Base-by-base conservation (phyloP, 2,797 vertebrate species). In the Babyrousa celebensis region DNA sequence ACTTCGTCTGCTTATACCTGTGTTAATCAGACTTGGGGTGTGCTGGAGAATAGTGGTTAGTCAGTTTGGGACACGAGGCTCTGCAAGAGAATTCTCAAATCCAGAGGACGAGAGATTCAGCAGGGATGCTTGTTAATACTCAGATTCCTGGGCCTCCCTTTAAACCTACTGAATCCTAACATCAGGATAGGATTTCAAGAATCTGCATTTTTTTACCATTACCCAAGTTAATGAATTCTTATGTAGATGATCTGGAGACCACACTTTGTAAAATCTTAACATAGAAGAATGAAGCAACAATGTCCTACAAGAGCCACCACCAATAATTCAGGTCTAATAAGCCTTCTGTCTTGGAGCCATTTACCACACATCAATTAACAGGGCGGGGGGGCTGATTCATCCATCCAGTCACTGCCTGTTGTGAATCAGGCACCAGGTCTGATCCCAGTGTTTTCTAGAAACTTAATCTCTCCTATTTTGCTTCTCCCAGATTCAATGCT, bases 361-460 rank as follows among this genome's bases (percentile, higher is more conserved):
- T 0, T 36, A 52, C 25, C n/a, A 36, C 5, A 43, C 3, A 25
- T 29, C 27, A 40, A 65, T 25, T 6, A 67, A 12, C 16, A 56
- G 70, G 48, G 32, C 5, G n/a, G 56, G 63, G 10, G 27, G 18
- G 65, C 6, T 29, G 23, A 48, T 2, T 60, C 58, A 48, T 21
- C 4, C 10, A 11, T 27, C n/a, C 71, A 60, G 29, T 29, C 54
- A 23, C 54, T 72, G 25, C n/a, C 60, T 78, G 27, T 68, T 87
- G 3, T 23, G 10, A 83, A 36, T 27, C 6, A 82, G 27, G 56
- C 9, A 43, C 36, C 0, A 16, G 5, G 29, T 71, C n/a, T 58
- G 78, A 71, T 63, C 16, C 71, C 72, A 72, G 0, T 29, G 40
- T n/a, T 85, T 95, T 63, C 92, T 84, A 86, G 40, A 72, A 95